A percentile compares a stretch with the other conserved stretches of the same genome.
phyloP scores from a whole-genome alignment of 53 echinoderm and acorn worm genomes.

The Temnopleurus reevesii region DNA sequence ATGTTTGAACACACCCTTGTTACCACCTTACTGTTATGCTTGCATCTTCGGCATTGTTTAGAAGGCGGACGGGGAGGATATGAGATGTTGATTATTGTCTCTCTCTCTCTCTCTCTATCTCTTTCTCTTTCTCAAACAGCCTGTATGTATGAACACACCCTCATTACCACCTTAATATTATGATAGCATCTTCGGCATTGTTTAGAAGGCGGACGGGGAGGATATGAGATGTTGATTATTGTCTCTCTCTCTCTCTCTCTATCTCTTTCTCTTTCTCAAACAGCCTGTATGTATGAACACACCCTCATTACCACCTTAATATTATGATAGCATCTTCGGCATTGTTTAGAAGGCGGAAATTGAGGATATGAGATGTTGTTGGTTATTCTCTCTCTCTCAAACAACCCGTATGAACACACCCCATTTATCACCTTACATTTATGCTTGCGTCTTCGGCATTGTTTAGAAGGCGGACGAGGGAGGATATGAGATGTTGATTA shows the following conservation, averaged over 20 bases:
- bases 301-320: neutral
- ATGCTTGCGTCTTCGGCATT: constrained; percentile 4
- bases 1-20: neutral
- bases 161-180: neutral
- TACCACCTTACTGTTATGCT: neutral
- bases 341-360: neutral
- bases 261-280: too few species aligned
- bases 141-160: neutral
- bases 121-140: too few species aligned
- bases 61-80: too few species aligned
- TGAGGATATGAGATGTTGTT: too few species aligned
- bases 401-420: constrained; percentile 17
- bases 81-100: too few species aligned
- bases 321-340: neutral
- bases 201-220: too few species aligned
- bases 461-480: constrained; percentile 35
- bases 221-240: too few species aligned
- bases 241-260: too few species aligned
- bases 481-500: constrained; percentile 44
- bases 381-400: too few species aligned
- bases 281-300: too few species aligned
- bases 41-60: neutral
- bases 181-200: neutral
- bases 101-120: too few species aligned
- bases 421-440: neutral